These are phyloP conservation scores for Elgaria multicarinata DNA, from an alignment of 2,113 vertebrate species.

Conservation along the genomic window DNA sequence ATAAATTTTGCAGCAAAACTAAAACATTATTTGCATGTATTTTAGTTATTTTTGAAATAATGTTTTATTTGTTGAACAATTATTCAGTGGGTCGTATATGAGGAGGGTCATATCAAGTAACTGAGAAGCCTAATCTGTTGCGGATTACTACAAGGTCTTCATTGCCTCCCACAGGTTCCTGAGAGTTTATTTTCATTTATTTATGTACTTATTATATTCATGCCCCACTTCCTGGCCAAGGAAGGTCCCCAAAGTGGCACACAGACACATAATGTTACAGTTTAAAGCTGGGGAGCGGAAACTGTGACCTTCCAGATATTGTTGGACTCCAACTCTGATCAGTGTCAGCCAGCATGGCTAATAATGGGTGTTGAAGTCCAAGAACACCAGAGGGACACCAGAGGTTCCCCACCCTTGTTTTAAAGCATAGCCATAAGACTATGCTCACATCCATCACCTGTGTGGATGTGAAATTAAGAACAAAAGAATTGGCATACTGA, in stretches of 20 bases:
- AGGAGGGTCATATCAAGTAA: not conserved
- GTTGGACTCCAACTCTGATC: no score
- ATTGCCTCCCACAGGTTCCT: not conserved
- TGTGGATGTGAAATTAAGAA: not conserved
- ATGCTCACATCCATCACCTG: no score
- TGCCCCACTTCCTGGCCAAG: not conserved
- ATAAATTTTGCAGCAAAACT: not conserved
- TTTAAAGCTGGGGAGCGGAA: no score
- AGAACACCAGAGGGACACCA: no score
- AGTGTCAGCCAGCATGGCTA: no score
- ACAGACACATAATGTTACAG: not conserved
- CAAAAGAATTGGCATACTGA: not conserved
- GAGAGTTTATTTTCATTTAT: not conserved
- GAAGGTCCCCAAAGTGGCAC: not conserved
- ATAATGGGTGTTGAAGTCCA: no score
- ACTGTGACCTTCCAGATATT: no score
- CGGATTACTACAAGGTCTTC: not conserved
- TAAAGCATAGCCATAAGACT: not conserved
- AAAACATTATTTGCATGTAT: not conserved
- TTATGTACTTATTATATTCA: not conserved
- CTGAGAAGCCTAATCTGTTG: not conserved
- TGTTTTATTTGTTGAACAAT: not conserved
- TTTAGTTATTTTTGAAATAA: not conserved
- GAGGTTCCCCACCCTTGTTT: not conserved
- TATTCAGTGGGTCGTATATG: not conserved